phyloP scores from a whole-genome alignment of 1,140 invertebrate genomes.

The Choristoneura fumiferana region DNA sequence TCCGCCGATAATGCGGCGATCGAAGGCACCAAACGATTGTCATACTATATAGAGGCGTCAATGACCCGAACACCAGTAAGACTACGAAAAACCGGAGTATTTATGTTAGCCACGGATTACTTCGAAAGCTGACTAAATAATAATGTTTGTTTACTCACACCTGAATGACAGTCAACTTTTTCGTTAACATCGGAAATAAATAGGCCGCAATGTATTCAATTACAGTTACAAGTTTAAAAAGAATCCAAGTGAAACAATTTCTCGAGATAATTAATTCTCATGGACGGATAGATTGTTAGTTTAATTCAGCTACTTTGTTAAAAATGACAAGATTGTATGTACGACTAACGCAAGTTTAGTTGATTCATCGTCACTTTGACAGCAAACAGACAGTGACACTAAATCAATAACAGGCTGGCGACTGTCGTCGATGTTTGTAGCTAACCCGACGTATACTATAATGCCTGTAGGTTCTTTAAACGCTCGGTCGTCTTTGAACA shows the following conservation, averaged over 20 bases:
- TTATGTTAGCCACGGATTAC: background rate
- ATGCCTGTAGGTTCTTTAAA: background rate
- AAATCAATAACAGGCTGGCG: conserved; percentile 22
- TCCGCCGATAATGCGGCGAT: background rate
- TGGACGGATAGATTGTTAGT: too few species aligned
- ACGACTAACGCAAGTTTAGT: background rate
- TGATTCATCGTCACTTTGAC: conserved; percentile 13
- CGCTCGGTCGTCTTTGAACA: conserved; percentile 12
- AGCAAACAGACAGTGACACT: conserved; percentile 6
- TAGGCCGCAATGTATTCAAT: too few species aligned
- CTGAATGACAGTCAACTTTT: too few species aligned
- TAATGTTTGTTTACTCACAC: too few species aligned
- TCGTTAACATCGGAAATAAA: too few species aligned
- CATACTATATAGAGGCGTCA: background rate
- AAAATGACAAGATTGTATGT: too few species aligned
- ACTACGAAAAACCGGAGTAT: background rate
- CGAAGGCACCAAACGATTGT: background rate
- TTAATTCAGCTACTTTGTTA: too few species aligned
- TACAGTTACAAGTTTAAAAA: too few species aligned
- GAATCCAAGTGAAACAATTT: too few species aligned
- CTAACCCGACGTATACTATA: background rate
- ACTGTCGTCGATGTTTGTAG: conserved; percentile 1
- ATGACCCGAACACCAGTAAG: background rate
- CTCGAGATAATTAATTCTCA: too few species aligned
- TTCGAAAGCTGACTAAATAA: too few species aligned